phyloP scores from a whole-genome alignment of 1,140 invertebrate genomes.

The Bombus soroeensis region DNA sequence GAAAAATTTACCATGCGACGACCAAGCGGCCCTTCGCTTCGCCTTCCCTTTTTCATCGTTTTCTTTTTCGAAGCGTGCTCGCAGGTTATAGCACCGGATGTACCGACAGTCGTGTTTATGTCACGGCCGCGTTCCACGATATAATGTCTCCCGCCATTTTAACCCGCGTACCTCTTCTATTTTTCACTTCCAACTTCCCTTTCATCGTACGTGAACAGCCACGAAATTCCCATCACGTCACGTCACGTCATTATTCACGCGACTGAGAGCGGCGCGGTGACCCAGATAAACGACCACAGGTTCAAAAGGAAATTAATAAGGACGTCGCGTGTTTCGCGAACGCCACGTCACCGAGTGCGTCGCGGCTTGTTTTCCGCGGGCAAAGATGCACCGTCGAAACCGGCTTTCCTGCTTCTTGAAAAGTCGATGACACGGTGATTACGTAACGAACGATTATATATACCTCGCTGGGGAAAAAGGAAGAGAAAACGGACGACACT shows the following conservation, averaged over 20 bases:
- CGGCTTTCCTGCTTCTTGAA: not conserved
- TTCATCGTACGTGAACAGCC: not conserved
- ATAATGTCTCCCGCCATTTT: conserved; percentile 25
- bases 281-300: conserved; percentile 1
- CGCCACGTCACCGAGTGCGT: not conserved
- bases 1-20: conserved; percentile 70
- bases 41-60: not conserved
- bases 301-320: conserved; percentile 43
- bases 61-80: not conserved
- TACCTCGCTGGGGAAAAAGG: not conserved
- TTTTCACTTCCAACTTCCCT: not conserved
- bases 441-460: not conserved
- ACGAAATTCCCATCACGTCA: conserved; percentile 18
- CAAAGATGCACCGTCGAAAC: too few relatives aligned
- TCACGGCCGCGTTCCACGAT: not conserved
- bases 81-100: not conserved
- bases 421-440: not conserved
- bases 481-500: too few relatives aligned
- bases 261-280: not conserved
- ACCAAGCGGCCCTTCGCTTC: conserved; percentile 1
- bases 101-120: conserved; percentile 22
- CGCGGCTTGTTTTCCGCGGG: not conserved
- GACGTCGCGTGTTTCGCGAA: conserved; percentile 9
- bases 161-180: not conserved
- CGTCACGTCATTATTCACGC: conserved; percentile 33